Conservation (phyloP, 2,113 vertebrate genomes). For the Otis tarda region DNA sequence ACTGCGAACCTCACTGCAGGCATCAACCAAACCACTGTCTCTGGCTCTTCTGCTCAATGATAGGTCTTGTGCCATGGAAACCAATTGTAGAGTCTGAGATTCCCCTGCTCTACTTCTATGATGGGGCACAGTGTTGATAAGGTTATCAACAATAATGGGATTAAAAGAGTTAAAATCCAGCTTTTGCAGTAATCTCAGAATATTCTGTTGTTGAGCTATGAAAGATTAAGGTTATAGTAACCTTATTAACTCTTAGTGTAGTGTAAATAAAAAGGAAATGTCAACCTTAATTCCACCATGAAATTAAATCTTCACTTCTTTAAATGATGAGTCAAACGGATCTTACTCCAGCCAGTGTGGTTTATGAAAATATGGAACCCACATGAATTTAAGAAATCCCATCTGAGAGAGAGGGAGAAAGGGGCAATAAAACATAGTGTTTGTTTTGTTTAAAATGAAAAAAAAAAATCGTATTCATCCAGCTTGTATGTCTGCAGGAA, state of each 20-base stretch:
- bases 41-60: neutral
- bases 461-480: neutral
- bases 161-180: constrained; percentile 74
- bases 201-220: constrained; percentile 52
- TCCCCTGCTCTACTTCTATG: neutral
- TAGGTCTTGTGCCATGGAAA: neutral
- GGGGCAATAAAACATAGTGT: neutral
- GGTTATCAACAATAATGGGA: constrained; percentile 61
- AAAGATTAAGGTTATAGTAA: constrained; percentile 72
- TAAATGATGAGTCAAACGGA: constrained; percentile 49
- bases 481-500: neutral
- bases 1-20: constrained; percentile 67
- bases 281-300: constrained; percentile 66
- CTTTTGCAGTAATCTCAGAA: constrained; percentile 52
- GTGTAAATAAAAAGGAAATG: constrained; percentile 71
- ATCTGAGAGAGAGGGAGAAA: neutral
- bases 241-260: constrained; percentile 72
- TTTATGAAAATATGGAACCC: neutral
- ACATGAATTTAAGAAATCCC: neutral
- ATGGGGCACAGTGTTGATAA: neutral
- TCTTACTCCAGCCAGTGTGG: neutral
- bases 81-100: neutral
- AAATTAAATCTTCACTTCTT: constrained; percentile 67
- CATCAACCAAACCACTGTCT: constrained; percentile 53
- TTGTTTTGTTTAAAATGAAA: neutral